Percentiles rank a stretch among this genome's conserved stretches.
These are phyloP conservation scores for Epinotia nisella DNA, from an alignment of 2,888 invertebrate genomes.

Conservation along the genomic window DNA sequence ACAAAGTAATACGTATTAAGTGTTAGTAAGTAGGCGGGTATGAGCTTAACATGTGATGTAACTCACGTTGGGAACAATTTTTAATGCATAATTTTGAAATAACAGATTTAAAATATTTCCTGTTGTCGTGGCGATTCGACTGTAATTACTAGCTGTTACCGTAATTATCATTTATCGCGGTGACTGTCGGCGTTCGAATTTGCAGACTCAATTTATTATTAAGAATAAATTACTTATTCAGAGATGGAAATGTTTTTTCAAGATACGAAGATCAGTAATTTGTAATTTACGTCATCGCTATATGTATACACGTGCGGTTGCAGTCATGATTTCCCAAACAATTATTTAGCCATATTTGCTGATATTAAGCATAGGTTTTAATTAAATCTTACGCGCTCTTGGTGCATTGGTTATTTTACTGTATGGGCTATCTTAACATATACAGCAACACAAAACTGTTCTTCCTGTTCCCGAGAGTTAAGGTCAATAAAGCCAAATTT, in stretches of 20 bases:
- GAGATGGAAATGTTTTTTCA: slow-evolving; percentile 19
- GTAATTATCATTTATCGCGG: slow-evolving; percentile 27
- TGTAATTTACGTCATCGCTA: slow-evolving; percentile 8
- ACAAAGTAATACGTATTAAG: slow-evolving; percentile 43
- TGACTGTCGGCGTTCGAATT: slow-evolving; percentile 28
- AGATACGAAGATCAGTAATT: slow-evolving; percentile 17
- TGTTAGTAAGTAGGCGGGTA: slow-evolving; percentile 40
- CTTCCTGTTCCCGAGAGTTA: background rate
- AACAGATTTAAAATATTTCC: slow-evolving; percentile 34
- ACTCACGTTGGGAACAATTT: slow-evolving; percentile 21
- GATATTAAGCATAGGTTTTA: background rate
- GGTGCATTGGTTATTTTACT: background rate
- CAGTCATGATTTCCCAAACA: background rate
- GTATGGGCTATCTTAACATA: background rate
- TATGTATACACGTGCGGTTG: background rate
- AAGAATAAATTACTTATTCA: slow-evolving; percentile 28
- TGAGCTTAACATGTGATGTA: slow-evolving; percentile 37
- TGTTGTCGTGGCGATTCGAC: slow-evolving; percentile 18
- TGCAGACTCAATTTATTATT: slow-evolving; percentile 35
- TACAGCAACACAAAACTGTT: no score
- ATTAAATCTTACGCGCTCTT: background rate
- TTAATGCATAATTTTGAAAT: slow-evolving; percentile 38
- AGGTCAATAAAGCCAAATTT: background rate
- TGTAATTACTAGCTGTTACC: slow-evolving; percentile 26
- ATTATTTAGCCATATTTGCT: background rate